phyloP scores from a whole-genome alignment of 2,888 invertebrate species.

The Leucoma salicis region DNA sequence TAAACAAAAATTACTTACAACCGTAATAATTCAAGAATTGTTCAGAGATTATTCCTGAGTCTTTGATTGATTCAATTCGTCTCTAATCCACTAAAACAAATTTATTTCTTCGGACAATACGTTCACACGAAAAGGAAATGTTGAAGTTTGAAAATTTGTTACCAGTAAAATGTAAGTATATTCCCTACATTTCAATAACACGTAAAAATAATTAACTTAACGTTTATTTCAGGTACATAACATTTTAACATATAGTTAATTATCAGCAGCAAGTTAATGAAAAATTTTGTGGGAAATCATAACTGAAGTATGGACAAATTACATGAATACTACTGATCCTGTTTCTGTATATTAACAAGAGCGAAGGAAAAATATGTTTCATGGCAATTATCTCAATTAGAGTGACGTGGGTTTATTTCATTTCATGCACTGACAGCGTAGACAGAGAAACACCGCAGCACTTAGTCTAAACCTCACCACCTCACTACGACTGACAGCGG shows the following conservation, averaged over 20 bases:
- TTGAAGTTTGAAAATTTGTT: conserved; percentile 33
- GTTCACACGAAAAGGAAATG: conserved; percentile 28
- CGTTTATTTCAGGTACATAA: not conserved
- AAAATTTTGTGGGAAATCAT: no score
- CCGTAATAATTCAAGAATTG: conserved; percentile 34
- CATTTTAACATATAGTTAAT: not conserved
- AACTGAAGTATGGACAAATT: no score
- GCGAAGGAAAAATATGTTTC: not conserved
- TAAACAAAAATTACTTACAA: conserved; percentile 57
- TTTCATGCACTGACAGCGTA: no score
- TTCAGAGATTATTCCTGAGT: conserved; percentile 23
- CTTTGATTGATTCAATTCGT: conserved; percentile 24
- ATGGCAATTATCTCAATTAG: conserved; percentile 12
- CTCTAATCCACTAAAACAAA: conserved; percentile 12
- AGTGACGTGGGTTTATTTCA: conserved; percentile 28
- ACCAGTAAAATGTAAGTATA: conserved; percentile 9
- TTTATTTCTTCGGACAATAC: conserved; percentile 27
- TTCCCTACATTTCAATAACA: not conserved
- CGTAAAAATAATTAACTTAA: not conserved
- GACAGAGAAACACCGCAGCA: no score
- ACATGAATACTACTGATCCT: no score
- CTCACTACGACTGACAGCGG: no score
- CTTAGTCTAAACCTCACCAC: no score
- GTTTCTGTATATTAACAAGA: not conserved
- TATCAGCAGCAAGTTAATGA: no score